Evolutionary conservation across 1,140 invertebrate genomes (phyloP), one percentile per base, ranked within the genome.

Genomic region (Drosophila nikananu): DNA sequence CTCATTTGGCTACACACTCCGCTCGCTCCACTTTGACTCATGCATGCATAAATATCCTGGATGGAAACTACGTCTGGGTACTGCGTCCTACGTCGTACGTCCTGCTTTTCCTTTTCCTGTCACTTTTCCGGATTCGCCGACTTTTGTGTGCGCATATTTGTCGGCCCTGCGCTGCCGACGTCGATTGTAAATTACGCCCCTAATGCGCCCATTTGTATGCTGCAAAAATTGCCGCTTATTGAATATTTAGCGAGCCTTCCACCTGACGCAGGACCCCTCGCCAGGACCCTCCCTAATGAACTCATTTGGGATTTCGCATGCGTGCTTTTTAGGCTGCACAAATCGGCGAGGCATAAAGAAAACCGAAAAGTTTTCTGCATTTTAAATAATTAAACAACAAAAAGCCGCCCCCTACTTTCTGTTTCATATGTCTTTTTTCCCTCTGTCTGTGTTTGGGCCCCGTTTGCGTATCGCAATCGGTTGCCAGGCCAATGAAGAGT

Each of bases 141-240:
- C 51, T 74, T 76, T 62, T 68, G 57, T 77, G 62, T 77, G 65
- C 67, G 68, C 65, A 83, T 79, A 70, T 87, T 87, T 87, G 32
- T 63, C 41, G 54, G 32, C 35, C 23, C 32, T 37, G 39, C 70
- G 64, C 52, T 51, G 67, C 25, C 78, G 51, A 35, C 86, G 78
- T 54, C 81, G 86, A 89, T 90, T 89, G 86, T 89, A 89, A 89
- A 89, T 89, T 89, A 89, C 86, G 86, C 76, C 84, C 80, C 71
- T 90, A 91, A 90, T 91, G 82, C 86, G 82, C 86, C 86, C 86
- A 91, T 90, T 90, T 90, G 86, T 90, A 90, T 90, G 86, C 86
- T 90, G 79, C 86, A 91, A 91, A 86, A 90, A 90, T 90, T 90
- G 86, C 86, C 75, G 86, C 86, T 91, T 90, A 90, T 90, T 90